phyloP scores from a whole-genome alignment of 1,140 invertebrate genomes.

The Drosophila persimilis region DNA sequence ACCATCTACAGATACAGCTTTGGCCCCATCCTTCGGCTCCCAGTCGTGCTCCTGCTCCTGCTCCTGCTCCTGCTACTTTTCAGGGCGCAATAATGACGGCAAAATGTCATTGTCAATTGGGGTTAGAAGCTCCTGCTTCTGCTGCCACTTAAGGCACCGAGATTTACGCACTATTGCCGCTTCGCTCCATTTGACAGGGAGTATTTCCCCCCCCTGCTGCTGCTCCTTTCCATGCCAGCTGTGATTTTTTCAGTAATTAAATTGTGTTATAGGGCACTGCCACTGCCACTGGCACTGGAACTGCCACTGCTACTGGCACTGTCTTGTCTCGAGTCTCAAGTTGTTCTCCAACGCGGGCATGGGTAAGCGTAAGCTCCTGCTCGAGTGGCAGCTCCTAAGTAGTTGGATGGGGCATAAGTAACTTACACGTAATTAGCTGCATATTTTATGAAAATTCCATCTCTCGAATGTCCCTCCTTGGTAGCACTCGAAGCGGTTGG shows the following conservation, averaged over 20 bases:
- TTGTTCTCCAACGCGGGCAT: neutral
- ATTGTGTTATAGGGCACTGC: conserved; percentile 60
- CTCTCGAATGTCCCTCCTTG: conserved; percentile 14
- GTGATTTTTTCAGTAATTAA: conserved; percentile 78
- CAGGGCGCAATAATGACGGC: conserved; percentile 57
- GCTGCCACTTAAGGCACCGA: conserved; percentile 57
- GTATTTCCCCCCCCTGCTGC: conserved; percentile 13
- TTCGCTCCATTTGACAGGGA: conserved; percentile 49
- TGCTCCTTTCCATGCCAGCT: conserved; percentile 30
- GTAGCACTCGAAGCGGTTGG: neutral
- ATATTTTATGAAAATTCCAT: conserved; percentile 68
- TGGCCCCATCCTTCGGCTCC: too few species aligned
- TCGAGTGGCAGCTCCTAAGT: conserved; percentile 11
- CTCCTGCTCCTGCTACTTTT: conserved; percentile 2
- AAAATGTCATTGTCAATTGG: conserved; percentile 80
- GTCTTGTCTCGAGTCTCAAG: conserved; percentile 18
- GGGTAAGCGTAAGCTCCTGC: neutral
- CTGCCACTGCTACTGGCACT: conserved; percentile 10
- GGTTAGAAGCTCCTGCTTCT: conserved; percentile 50
- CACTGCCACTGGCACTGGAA: conserved; percentile 36
- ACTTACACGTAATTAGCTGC: conserved; percentile 75
- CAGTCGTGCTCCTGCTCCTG: neutral
- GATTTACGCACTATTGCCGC: conserved; percentile 76
- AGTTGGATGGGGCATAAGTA: conserved; percentile 47
- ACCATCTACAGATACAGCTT: too few species aligned